Base-by-base conservation (phyloP, 1,140 invertebrate genomes). In the Palaemon carinicauda region DNA sequence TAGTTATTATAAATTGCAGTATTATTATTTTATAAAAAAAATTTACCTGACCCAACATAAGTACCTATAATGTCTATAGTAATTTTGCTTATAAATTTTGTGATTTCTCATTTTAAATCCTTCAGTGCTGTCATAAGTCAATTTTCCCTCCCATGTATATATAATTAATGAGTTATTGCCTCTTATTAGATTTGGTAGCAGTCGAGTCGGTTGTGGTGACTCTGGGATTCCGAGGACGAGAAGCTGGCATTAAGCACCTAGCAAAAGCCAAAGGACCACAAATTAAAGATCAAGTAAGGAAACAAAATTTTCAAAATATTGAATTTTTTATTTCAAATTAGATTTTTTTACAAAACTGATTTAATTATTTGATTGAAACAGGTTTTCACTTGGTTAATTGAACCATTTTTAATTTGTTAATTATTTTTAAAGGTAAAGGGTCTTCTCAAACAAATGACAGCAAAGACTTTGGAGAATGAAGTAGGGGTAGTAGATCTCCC, bases 141-240 rank as follows among this genome's bases (percentile, higher is more conserved):
- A n/a, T n/a, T n/a, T n/a, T n/a, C n/a, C n/a, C n/a, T n/a, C n/a
- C n/a, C n/a, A n/a, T n/a, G n/a, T 41, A 12, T 41, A 41, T 41
- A 41, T 41, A 5, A 41, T 41, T 41, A 41, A 41, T 41, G 5
- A 41, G 9, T 19, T 15, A 60, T n/a, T 29, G 33, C 52, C 77
- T 19, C 12, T 24, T 91, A 92, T 31, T 90, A 94, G 94, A 93
- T 69, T 92, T 92, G 41, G 94, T 94, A 19, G 93, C 93, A 4
- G 92, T 95, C 5, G 93, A 94, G 88, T 93, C 92, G 9, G 93
- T 94, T 0, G 93, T 94, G 75, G 93, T 94, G 7, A 93, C 92
- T 7, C 90, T 95, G 0, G 93, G 93, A 41, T 94, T 95, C 89
- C 92, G 93, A 89, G 69, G 90, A 88, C 51, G 88, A 71, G 82